Percentiles rank a stretch among this genome's conserved stretches.
Evolutionary conservation across 1,140 invertebrate genomes (phyloP).

Genomic region (Cyclargus thomasi): DNA sequence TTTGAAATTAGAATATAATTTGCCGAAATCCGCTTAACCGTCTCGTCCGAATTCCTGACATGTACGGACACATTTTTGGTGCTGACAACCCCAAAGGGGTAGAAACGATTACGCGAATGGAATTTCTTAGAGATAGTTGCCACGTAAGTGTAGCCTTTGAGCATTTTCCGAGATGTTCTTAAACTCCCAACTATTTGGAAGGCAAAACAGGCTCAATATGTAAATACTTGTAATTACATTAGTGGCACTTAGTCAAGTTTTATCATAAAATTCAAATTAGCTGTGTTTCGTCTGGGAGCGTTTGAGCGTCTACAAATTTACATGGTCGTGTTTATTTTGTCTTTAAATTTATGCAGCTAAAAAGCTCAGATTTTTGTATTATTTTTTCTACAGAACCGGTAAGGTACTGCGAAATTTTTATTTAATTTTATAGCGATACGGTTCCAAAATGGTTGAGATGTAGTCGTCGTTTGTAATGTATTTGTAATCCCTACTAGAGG

Average conservation of each 20-base stretch:
- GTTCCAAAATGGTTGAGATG: too few species aligned
- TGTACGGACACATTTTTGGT: not conserved
- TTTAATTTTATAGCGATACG: too few species aligned
- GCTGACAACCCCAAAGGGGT: not conserved
- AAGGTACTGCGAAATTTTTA: too few species aligned
- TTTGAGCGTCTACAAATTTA: too few species aligned
- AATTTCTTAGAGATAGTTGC: slow-evolving; percentile 67
- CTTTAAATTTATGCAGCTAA: too few species aligned
- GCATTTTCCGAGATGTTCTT: slow-evolving; percentile 57
- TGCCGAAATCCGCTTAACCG: not conserved
- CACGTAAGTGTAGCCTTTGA: slow-evolving; percentile 62
- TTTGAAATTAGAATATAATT: not conserved
- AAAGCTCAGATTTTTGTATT: too few species aligned
- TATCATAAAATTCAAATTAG: slow-evolving; percentile 25
- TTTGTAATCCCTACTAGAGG: too few species aligned
- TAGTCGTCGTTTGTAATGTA: too few species aligned
- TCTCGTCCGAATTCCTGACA: not conserved
- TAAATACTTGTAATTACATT: slow-evolving; percentile 37
- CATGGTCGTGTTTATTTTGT: too few species aligned
- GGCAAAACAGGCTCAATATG: slow-evolving; percentile 58
- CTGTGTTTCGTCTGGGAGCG: not conserved
- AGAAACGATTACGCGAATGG: slow-evolving; percentile 66
- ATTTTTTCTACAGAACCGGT: too few species aligned
- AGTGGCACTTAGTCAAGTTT: slow-evolving; percentile 19
- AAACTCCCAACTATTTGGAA: slow-evolving; percentile 65